phyloP scores from a whole-genome alignment of 2,797 vertebrate genomes.

The Cygnus olor region DNA sequence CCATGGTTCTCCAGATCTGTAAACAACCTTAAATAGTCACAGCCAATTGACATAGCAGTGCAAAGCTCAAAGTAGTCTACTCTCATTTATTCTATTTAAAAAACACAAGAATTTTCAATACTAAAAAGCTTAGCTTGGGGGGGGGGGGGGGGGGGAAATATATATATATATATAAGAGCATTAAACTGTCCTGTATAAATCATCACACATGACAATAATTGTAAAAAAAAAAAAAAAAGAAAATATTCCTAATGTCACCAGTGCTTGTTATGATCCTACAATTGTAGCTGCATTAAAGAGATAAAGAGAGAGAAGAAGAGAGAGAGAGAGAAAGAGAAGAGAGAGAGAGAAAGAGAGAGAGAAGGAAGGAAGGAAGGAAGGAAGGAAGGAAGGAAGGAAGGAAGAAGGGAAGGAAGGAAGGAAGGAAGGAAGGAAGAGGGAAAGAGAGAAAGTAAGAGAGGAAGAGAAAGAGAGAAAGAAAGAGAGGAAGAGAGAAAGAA shows the following conservation, averaged over 20 bases:
- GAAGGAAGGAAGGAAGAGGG: too few relatives aligned
- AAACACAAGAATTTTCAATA: not conserved
- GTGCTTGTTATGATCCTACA: not conserved
- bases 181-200: not conserved
- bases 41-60: not conserved
- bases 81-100: not conserved
- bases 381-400: too few relatives aligned
- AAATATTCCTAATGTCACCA: not conserved
- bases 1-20: not conserved
- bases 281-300: not conserved
- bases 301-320: too few relatives aligned
- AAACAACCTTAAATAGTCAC: not conserved
- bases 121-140: not conserved
- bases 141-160: too few relatives aligned
- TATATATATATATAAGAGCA: not conserved
- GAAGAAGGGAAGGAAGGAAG: too few relatives aligned
- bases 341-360: too few relatives aligned
- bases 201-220: not conserved
- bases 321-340: accelerated
- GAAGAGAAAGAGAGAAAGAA: too few relatives aligned
- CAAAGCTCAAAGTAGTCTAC: constrained; percentile 7
- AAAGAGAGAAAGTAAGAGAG: too few relatives aligned
- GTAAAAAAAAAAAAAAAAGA: not conserved
- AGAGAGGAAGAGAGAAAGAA: too few relatives aligned
- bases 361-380: too few relatives aligned